Base-by-base conservation (phyloP, 2,113 vertebrate species). In the Aphelocoma coerulescens region DNA sequence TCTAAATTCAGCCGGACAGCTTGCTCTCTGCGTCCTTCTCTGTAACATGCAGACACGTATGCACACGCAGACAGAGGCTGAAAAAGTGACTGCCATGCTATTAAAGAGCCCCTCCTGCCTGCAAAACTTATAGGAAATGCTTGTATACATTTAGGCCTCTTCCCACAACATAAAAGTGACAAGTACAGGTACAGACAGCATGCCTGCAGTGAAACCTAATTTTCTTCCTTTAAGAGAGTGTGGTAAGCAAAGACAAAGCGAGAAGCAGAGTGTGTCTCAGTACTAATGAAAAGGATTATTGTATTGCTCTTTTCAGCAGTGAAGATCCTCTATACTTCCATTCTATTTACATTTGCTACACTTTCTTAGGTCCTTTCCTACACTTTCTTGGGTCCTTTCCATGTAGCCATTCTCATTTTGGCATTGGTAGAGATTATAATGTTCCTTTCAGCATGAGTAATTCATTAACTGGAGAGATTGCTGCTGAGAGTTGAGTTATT, bases 1-100 rank as follows among this genome's bases (percentile, higher is more conserved):
- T 98, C 98, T 98, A 98, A 98, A 98, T 98, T 97, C 97, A 97
- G 97, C 97, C 4, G 12, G 96, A 72, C 55, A 3, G 79, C 95
- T 91, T 48, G 41, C 84, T 54, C 95, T 69, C 79, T 89, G 81
- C 1, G 54, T 69, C 89, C 94, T 90, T 66, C 79, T 88, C 63
- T 86, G 72, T 51, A 92, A 65, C 76, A 61, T 14, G 49, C 88
- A 91, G 88, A 87, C 89, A 85, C 20, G 7, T 84, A 76, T 46
- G 27, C 93, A 61, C 91, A 94, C 0, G 15, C 75, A 96, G 77
- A 90, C 3, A 81, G 76, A 55, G 87, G 79, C 30, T 91, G 78
- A 80, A 84, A 94, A 92, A 91, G 41, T 27, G 66, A 58, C 61
- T 95, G 59, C 62, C 58, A 59, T 3, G 11, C 58, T 92, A 52